These are phyloP conservation scores for Villa cingulata DNA, from an alignment of 2,888 invertebrate genomes.

Conservation along the genomic window DNA sequence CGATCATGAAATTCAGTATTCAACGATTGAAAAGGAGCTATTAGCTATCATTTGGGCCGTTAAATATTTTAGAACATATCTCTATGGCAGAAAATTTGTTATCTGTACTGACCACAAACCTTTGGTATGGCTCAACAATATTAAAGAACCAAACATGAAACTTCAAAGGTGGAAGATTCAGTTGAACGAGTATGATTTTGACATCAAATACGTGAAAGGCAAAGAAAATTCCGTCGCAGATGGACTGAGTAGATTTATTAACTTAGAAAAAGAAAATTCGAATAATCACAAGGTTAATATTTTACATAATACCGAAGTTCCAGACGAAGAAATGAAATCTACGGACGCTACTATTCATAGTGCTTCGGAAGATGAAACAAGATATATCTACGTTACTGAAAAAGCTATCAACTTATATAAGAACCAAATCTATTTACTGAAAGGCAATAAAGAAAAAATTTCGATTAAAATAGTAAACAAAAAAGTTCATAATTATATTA, in stretches of 20 bases:
- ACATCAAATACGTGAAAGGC: not conserved
- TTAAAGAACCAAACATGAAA: not conserved
- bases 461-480: not conserved
- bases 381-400: no score
- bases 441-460: not conserved
- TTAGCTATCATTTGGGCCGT: slow-evolving; percentile 4
- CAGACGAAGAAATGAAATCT: no score
- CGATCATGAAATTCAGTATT: slow-evolving; percentile 3
- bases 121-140: not conserved
- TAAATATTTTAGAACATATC: slow-evolving; percentile 1
- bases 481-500: not conserved
- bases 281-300: not conserved
- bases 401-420: not conserved
- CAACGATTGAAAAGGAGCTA: slow-evolving; percentile 3
- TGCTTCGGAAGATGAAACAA: no score
- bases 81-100: not conserved
- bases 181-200: no score
- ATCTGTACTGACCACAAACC: not conserved
- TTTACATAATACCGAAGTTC: no score
- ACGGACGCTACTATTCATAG: no score
- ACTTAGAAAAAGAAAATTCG: not conserved
- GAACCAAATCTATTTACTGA: not conserved
- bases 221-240: not conserved
- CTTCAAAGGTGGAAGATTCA: not conserved
- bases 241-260: not conserved